Conservation (phyloP, 2,113 vertebrate genomes). For the Paraplagusia blochii region DNA sequence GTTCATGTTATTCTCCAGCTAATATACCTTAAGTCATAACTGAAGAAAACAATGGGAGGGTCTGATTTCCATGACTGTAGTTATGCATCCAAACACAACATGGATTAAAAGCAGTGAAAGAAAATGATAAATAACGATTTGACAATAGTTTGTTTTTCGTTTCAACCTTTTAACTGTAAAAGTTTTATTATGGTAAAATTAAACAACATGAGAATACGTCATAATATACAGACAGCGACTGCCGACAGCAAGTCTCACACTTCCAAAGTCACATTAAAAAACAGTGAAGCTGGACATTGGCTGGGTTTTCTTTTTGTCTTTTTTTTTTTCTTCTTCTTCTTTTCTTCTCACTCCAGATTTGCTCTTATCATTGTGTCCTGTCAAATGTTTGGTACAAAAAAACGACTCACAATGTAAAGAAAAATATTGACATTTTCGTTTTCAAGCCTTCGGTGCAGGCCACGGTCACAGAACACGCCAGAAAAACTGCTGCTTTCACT, state of each 20-base stretch:
- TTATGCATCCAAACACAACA: too few species aligned
- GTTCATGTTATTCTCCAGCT: too few species aligned
- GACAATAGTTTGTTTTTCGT: constrained; percentile 17
- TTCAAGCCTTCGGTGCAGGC: constrained; percentile 80
- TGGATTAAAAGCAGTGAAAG: too few species aligned
- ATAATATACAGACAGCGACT: constrained; percentile 49
- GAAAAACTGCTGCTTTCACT: constrained; percentile 37
- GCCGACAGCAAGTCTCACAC: constrained; percentile 61
- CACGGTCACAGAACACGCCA: constrained; percentile 67
- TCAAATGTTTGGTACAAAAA: constrained; percentile 94
- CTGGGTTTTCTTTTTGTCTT: constrained; percentile 15
- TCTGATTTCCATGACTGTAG: too few species aligned
- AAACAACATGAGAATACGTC: constrained; percentile 58
- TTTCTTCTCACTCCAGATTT: constrained; percentile 77
- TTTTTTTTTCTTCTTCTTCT: constrained; percentile 19
- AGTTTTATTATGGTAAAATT: constrained; percentile 74
- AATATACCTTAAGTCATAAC: too few species aligned
- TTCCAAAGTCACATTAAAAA: constrained; percentile 61
- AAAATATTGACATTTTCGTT: constrained; percentile 69
- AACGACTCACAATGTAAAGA: constrained; percentile 81
- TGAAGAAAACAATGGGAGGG: too few species aligned
- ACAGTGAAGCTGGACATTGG: constrained; percentile 53
- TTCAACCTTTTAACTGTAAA: constrained; percentile 59
- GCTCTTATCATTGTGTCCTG: constrained; percentile 73
- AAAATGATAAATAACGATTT: too few species aligned